A percentile compares a stretch with the other conserved stretches of the same genome.
Evolutionary conservation across 23 tunicate genomes (phyloP).

Genomic region (Ascidia mentula): DNA sequence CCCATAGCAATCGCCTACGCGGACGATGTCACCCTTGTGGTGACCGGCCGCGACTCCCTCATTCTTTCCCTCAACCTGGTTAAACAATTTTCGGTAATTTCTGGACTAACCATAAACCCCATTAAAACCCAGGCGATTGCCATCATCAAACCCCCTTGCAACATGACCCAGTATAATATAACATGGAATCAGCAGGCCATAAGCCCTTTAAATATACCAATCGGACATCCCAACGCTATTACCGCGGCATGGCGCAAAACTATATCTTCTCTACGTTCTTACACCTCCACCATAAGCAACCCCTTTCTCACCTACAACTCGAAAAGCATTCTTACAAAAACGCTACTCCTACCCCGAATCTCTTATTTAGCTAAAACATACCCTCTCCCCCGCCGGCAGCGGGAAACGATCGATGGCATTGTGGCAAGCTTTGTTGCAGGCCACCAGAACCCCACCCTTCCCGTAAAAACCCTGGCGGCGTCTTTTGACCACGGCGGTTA

Average conservation of each 20-base stretch:
- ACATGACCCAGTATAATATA: not conserved
- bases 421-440: not conserved
- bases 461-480: not conserved
- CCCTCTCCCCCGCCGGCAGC: not conserved
- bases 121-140: conserved; percentile 1
- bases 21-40: conserved; percentile 7
- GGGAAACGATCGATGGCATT: not conserved
- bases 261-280: not conserved
- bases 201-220: not conserved
- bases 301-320: not conserved
- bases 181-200: not conserved
- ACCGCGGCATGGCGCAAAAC: not conserved
- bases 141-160: not conserved
- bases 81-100: not conserved
- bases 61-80: not conserved
- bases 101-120: not conserved
- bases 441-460: not conserved
- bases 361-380: not conserved
- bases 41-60: not conserved
- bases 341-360: not conserved
- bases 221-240: not conserved
- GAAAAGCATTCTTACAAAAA: not conserved
- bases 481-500: not conserved
- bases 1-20: conserved; percentile 2
- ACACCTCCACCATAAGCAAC: not conserved